Percentiles rank a stretch among this genome's conserved stretches.
These are phyloP conservation scores for Auanema freiburgensis DNA, from an alignment of 2,888 invertebrate species.

Conservation along the genomic window DNA sequence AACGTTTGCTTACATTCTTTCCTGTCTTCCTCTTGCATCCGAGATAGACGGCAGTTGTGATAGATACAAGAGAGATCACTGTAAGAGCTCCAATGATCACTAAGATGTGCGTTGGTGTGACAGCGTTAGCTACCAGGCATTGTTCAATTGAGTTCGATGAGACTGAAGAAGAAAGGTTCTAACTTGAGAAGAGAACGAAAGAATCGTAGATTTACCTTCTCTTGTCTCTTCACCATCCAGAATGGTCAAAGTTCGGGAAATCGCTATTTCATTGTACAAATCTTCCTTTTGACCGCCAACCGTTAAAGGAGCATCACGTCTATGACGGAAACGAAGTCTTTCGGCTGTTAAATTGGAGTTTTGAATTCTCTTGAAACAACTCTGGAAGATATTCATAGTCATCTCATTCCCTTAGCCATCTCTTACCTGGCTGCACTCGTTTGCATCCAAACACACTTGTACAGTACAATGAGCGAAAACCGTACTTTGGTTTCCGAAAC, in stretches of 20 bases:
- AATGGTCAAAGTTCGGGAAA: constrained; percentile 27
- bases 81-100: constrained; percentile 18
- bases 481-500: constrained; percentile 53
- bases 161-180: background rate
- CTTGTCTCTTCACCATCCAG: constrained; percentile 20
- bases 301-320: constrained; percentile 15
- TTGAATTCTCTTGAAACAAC: constrained; percentile 44
- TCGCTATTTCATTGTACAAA: background rate
- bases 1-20: constrained; percentile 16
- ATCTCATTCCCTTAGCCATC: too few species aligned
- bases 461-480: constrained; percentile 59
- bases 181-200: background rate
- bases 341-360: constrained; percentile 47
- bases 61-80: constrained; percentile 14
- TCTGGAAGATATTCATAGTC: too few species aligned
- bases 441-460: constrained; percentile 51
- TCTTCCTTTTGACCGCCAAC: background rate
- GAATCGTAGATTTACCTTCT: constrained; percentile 14
- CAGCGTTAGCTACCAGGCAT: constrained; percentile 1
- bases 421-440: constrained; percentile 52
- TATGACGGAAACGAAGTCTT: constrained; percentile 44
- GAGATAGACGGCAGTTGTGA: constrained; percentile 21
- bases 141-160: constrained; percentile 8
- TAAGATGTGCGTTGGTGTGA: constrained; percentile 12
- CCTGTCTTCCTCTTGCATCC: constrained; percentile 23